Conservation (phyloP, 2,888 invertebrate species). For the Apodemia hepburni region DNA sequence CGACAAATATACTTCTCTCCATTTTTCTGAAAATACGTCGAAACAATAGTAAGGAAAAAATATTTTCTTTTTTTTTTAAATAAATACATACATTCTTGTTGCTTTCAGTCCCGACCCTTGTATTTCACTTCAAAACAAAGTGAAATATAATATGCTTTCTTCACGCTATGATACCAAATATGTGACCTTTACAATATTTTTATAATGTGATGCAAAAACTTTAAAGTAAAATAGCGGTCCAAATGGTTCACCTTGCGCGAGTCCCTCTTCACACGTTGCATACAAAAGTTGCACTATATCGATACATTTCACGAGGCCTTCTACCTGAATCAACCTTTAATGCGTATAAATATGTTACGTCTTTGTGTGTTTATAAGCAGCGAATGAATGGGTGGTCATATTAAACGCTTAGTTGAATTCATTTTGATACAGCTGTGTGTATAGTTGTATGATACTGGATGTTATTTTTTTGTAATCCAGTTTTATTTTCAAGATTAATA, state of each 20-base stretch:
- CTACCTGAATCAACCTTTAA: conserved; percentile 65
- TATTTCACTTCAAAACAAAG: no score
- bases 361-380: conserved; percentile 43
- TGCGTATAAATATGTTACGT: conserved; percentile 47
- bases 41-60: no score
- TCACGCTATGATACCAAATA: background rate
- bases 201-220: conserved; percentile 30
- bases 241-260: conserved; percentile 58
- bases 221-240: conserved; percentile 46
- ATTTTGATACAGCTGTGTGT: conserved; percentile 19
- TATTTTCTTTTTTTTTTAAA: no score
- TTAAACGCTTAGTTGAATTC: conserved; percentile 48
- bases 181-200: background rate
- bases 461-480: no score
- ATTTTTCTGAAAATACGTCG: no score
- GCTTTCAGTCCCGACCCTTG: no score
- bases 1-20: no score
- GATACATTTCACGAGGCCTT: conserved; percentile 74
- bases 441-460: background rate
- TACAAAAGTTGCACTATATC: conserved; percentile 73
- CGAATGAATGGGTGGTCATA: conserved; percentile 55
- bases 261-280: conserved; percentile 70
- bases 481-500: no score
- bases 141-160: background rate
- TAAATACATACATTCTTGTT: no score